phyloP scores from a whole-genome alignment of 1,140 invertebrate species.

The Adelges cooleyi region DNA sequence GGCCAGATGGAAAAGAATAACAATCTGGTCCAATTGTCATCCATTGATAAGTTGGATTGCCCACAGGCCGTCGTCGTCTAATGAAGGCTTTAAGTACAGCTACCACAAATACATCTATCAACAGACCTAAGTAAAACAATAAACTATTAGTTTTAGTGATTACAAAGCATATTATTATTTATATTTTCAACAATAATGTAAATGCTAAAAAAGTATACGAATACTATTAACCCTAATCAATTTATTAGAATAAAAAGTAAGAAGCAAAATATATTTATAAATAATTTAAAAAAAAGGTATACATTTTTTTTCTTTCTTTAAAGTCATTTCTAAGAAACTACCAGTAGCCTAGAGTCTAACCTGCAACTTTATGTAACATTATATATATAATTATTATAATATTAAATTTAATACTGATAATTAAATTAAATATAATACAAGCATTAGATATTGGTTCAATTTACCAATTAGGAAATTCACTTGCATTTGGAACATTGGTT shows the following conservation, averaged over 20 bases:
- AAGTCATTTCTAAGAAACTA: too few species aligned
- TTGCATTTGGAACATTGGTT: constrained; percentile 59
- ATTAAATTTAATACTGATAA: background rate
- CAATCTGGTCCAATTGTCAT: constrained; percentile 61
- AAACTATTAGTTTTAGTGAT: too few species aligned
- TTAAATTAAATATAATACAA: background rate
- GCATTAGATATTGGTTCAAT: constrained; percentile 13
- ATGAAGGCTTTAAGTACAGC: constrained; percentile 68
- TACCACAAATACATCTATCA: constrained; percentile 75
- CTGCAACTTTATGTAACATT: too few species aligned
- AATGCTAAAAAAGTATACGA: too few species aligned
- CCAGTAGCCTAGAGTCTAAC: too few species aligned
- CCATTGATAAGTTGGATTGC: constrained; percentile 51
- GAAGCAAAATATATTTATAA: too few species aligned
- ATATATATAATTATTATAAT: background rate
- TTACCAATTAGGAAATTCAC: constrained; percentile 74
- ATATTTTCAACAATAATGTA: too few species aligned
- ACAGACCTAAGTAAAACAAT: constrained; percentile 58
- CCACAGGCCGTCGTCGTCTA: constrained; percentile 59
- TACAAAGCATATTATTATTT: too few species aligned
- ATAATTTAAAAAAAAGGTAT: too few species aligned
- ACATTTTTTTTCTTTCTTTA: too few species aligned
- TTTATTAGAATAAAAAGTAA: too few species aligned
- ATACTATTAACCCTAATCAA: too few species aligned
- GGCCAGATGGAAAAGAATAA: constrained; percentile 93